Evolutionary conservation across 2,797 vertebrate species (phyloP).

Genomic region (Sebastes minor): DNA sequence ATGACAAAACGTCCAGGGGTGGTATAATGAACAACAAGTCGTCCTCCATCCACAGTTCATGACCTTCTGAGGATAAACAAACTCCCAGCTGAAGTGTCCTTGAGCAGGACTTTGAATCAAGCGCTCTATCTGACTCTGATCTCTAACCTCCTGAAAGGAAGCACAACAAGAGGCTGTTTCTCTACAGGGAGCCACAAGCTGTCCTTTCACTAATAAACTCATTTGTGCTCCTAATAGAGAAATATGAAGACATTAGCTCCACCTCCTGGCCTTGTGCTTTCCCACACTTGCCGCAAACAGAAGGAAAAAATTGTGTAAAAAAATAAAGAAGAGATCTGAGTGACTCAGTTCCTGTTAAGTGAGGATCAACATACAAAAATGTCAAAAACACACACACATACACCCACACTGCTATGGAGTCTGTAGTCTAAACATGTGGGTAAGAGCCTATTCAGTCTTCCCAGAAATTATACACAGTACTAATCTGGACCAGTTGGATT

Average conservation of each 20-base stretch:
- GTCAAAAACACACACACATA: neutral
- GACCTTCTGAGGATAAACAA: slow-evolving; percentile 46
- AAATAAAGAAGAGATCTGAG: neutral
- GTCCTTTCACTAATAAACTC: slow-evolving; percentile 10
- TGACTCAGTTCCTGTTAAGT: slow-evolving; percentile 38
- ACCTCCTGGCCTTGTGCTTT: slow-evolving; percentile 46
- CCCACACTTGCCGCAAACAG: neutral
- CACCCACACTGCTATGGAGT: slow-evolving; percentile 8
- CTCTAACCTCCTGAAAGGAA: slow-evolving; percentile 9
- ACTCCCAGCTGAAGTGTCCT: slow-evolving; percentile 59
- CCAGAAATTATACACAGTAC: slow-evolving; percentile 23
- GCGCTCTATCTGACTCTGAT: slow-evolving; percentile 13
- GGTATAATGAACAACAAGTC: slow-evolving; percentile 37
- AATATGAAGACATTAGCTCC: slow-evolving; percentile 44
- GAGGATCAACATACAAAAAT: slow-evolving; percentile 3
- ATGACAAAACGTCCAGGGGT: slow-evolving; percentile 24
- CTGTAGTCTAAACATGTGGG: slow-evolving; percentile 48
- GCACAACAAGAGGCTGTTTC: slow-evolving; percentile 6
- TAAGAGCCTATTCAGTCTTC: slow-evolving; percentile 15
- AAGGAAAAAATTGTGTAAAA: slow-evolving; percentile 3
- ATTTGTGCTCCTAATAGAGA: neutral
- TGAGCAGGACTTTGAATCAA: slow-evolving; percentile 21
- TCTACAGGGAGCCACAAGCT: neutral
- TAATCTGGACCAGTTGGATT: slow-evolving; percentile 38
- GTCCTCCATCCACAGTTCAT: slow-evolving; percentile 38